phyloP scores from a whole-genome alignment of 2,797 vertebrate genomes.

The Sphaeramia orbicularis region DNA sequence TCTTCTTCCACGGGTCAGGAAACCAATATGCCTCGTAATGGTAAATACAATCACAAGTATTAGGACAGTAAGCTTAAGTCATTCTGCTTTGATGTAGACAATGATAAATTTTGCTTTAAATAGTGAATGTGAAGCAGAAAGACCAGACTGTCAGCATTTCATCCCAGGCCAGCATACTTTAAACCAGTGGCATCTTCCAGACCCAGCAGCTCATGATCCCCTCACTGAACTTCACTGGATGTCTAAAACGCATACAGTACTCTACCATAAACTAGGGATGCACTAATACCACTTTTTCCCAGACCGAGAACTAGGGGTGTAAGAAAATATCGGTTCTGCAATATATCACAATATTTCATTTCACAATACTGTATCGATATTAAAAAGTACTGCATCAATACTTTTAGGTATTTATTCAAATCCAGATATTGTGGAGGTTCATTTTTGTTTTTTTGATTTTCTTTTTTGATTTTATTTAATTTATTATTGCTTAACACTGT shows the following conservation, averaged over 20 bases:
- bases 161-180: constrained; percentile 30
- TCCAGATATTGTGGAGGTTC: no score
- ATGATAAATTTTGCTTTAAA: constrained; percentile 48
- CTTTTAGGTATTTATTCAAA: no score
- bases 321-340: no score
- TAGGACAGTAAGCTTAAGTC: constrained; percentile 47
- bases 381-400: no score
- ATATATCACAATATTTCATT: no score
- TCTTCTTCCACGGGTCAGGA: constrained; percentile 59
- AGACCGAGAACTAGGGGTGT: no score
- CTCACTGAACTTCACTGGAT: constrained; percentile 10
- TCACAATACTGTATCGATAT: no score
- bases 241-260: neutral
- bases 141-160: constrained; percentile 13
- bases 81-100: constrained; percentile 35
- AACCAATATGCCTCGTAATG: constrained; percentile 53
- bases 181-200: constrained; percentile 22
- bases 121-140: constrained; percentile 30
- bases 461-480: no score
- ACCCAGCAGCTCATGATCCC: constrained; percentile 1
- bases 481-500: no score
- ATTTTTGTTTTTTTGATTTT: no score
- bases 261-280: constrained; percentile 1
- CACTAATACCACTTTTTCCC: neutral
- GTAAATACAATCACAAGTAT: constrained; percentile 69